Evolutionary conservation across 2,113 vertebrate species (phyloP), one percentile per base, ranked within the genome.

Genomic region (Pitta sordida): DNA sequence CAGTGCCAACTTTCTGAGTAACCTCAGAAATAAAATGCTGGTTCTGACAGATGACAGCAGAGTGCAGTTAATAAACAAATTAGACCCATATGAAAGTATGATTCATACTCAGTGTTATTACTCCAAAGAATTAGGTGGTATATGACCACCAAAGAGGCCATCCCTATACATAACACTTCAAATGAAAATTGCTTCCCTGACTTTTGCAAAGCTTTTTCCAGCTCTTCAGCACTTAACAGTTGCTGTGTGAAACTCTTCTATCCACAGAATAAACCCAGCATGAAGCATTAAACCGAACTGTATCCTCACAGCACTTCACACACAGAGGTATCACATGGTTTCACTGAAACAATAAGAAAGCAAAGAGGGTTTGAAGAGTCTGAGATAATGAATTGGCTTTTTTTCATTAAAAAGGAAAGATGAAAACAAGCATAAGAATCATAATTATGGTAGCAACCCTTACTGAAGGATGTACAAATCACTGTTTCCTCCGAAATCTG

Each of bases 1-100:
- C 51, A 55, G 51, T 55, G 87, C 91, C 89, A 92, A 67, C 46
- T 92, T 73, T 83, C 81, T 87, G 70, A 94, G 78, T 73, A 94
- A 93, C 29, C 49, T 83, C 89, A 84, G 78, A 95, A 92, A 89
- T 73, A 56, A 84, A n/a, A 69, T 6, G 53, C 12, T 85, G 77
- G 37, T 71, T 67, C 87, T 94, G 70, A 79, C 64, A 89, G 64
- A 92, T 86, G 84, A 96, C 82, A 95, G 64, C 52, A 17, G 20
- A 94, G 20, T 17, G 15, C 16, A 83, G 32, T 77, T 73, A 89
- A 84, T 76, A 87, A 90, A 92, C 55, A 89, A 88, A 94, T 77
- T 55, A 92, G 56, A 88, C 59, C 78, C 91, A 81, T 48, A 90
- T 60, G 79, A 94, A 85, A 80, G 21, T 10, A 34, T 68, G 93